Evolutionary conservation across 2,888 invertebrate species (phyloP), one percentile per base, ranked within the genome.

Genomic region (Morinoia aosen): DNA sequence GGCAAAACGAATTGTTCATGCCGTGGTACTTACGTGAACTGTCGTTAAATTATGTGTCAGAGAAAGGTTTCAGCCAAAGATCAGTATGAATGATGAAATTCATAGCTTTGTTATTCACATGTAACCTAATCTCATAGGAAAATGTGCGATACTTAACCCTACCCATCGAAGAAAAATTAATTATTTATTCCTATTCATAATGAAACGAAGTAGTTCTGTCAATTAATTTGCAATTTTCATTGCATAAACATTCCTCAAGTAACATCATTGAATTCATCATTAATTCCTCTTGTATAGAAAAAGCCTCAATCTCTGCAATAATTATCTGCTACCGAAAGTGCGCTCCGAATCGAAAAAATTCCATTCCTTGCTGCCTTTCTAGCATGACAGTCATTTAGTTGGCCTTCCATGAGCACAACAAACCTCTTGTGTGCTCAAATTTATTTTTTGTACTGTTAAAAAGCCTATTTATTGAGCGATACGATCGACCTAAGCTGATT

Each of bases 401-500:
- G 33, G 33, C 76, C 16, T 76, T 76, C 76, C 25, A 76, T 76
- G 76, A 76, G 76, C 76, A 33, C 76, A 76, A 76, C 19, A 76
- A 76, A 33, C 61, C 61, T 33, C 76, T 76, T 76, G 76, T 76
- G 76, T 33, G 76, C 76, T 76, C 25, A 76, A 76, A 76, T 76
- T 76, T 76, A 10, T 76, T 93, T 93, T 93, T 93, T 93, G 48
- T 93, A 33, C 93, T 57, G 57, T 93, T 93, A 93, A 93, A 93
- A 93, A 93, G 93, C 93, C 93, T 57, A 93, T 93, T 93, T 93
- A 57, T 93, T 93, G 93, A 57, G 56, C n/a, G 93, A 93, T 93
- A 93, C 10, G 57, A 93, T 93, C 93, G 48, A 93, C 33, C 33
- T 93, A 93, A 93, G 93, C 93, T 93, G 93, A 93, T 93, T 93